Evolutionary conservation across 2,888 invertebrate species (phyloP).

Genomic region (Drosophila macrospina): DNA sequence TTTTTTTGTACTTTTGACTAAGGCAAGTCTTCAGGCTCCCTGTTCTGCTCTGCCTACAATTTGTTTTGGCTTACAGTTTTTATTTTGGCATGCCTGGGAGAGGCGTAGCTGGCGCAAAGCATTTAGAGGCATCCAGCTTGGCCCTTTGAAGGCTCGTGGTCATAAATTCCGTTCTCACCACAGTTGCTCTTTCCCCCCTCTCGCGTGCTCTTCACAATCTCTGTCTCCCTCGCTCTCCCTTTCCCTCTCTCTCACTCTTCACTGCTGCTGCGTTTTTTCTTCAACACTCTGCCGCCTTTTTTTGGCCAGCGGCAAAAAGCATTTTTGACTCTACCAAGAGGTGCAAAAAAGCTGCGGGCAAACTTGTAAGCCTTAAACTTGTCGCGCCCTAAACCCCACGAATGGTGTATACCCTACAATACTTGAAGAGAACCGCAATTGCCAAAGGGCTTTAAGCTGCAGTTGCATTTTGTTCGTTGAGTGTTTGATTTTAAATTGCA

Average conservation of each 20-base stretch:
- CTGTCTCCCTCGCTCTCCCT: slow-evolving; percentile 18
- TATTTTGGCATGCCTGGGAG: slow-evolving; percentile 51
- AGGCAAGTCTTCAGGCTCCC: not conserved
- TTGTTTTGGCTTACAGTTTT: slow-evolving; percentile 55
- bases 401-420: no score
- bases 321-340: slow-evolving; percentile 52
- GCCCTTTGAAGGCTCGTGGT: slow-evolving; percentile 80
- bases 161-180: slow-evolving; percentile 82
- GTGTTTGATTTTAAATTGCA: no score
- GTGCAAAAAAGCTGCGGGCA: slow-evolving; percentile 56
- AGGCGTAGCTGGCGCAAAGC: slow-evolving; percentile 54
- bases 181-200: slow-evolving; percentile 57
- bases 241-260: slow-evolving; percentile 23
- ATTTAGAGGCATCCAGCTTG: slow-evolving; percentile 61
- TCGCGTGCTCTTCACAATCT: slow-evolving; percentile 2
- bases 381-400: no score
- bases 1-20: slow-evolving; percentile 21
- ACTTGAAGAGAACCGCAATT: no score
- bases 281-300: slow-evolving; percentile 24
- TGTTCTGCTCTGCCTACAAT: slow-evolving; percentile 18
- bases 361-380: slow-evolving; percentile 31
- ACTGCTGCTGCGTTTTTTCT: slow-evolving; percentile 1
- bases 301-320: slow-evolving; percentile 55
- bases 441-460: no score
- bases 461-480: no score